These are phyloP conservation scores for Equus przewalskii DNA, from an alignment of 2,113 vertebrate genomes.

Conservation along the genomic window DNA sequence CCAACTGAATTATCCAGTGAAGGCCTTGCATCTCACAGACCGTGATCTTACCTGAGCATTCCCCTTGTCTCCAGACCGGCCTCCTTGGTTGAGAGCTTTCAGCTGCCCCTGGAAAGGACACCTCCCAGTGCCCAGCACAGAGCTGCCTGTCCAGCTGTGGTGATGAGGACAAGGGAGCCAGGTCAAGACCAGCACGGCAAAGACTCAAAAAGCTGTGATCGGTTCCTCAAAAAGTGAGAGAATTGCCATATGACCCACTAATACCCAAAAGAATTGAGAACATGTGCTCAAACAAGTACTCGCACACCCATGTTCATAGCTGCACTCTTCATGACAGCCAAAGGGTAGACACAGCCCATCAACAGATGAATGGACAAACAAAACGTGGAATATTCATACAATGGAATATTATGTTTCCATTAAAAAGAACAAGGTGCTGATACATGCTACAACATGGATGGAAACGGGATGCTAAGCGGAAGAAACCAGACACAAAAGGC, in stretches of 20 bases:
- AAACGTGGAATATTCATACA: rapidly evolving
- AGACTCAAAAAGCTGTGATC: not conserved
- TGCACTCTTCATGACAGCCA: not conserved
- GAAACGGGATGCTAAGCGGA: not conserved
- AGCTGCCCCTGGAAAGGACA: not conserved
- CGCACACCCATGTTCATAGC: not conserved
- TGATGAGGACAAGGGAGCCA: not conserved
- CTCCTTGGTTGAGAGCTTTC: not conserved
- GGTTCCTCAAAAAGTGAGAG: not conserved
- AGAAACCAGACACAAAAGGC: not conserved
- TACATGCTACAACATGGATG: rapidly evolving
- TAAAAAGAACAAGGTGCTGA: not conserved
- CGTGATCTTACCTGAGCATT: not conserved
- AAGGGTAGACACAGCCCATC: not conserved
- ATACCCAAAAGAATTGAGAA: not conserved
- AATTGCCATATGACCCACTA: not conserved
- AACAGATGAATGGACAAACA: not conserved
- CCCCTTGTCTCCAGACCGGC: not conserved
- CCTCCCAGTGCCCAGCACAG: not conserved
- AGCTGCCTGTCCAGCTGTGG: not conserved
- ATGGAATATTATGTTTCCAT: not conserved
- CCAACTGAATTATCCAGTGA: not conserved
- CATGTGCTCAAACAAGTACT: not conserved
- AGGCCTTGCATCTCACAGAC: not conserved
- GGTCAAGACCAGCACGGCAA: not conserved